Evolutionary conservation across 2,888 invertebrate genomes (phyloP).

Genomic region (Leucozona laternaria): DNA sequence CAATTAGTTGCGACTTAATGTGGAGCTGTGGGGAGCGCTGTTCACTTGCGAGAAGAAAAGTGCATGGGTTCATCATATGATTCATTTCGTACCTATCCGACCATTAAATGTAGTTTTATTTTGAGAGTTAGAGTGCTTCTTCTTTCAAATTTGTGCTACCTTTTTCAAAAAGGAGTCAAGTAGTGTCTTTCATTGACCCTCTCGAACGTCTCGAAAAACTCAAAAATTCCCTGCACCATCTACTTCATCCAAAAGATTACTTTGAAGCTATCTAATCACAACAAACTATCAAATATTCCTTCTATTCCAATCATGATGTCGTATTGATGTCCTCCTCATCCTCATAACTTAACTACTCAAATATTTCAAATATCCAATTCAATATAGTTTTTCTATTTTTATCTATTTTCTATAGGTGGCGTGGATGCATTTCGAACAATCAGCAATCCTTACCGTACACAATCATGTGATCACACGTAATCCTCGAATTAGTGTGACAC

Average conservation of each 20-base stretch:
- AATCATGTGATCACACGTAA: conserved; percentile 97
- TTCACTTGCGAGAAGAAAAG: no score
- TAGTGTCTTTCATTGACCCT: no score
- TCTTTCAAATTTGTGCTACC: no score
- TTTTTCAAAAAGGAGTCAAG: no score
- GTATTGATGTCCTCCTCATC: neutral
- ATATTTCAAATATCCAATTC: conserved; percentile 7
- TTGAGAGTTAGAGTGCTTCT: no score
- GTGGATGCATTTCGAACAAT: conserved; percentile 98
- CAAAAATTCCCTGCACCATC: neutral
- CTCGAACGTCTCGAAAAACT: neutral
- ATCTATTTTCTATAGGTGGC: conserved; percentile 88
- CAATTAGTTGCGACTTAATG: no score
- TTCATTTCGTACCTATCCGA: no score
- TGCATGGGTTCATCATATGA: no score
- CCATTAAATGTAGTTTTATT: no score
- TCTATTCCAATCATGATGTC: neutral
- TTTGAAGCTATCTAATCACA: neutral
- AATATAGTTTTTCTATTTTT: conserved; percentile 44
- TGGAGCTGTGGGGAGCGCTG: no score
- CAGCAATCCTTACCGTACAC: conserved; percentile 95
- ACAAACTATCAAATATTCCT: neutral
- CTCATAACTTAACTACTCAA: conserved; percentile 4
- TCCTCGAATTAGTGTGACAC: conserved; percentile 95
- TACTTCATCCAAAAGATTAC: neutral